Percentiles rank a stretch among this genome's conserved stretches.
Evolutionary conservation across 2,797 vertebrate species (phyloP).

Genomic region (Cyclopterus lumpus): DNA sequence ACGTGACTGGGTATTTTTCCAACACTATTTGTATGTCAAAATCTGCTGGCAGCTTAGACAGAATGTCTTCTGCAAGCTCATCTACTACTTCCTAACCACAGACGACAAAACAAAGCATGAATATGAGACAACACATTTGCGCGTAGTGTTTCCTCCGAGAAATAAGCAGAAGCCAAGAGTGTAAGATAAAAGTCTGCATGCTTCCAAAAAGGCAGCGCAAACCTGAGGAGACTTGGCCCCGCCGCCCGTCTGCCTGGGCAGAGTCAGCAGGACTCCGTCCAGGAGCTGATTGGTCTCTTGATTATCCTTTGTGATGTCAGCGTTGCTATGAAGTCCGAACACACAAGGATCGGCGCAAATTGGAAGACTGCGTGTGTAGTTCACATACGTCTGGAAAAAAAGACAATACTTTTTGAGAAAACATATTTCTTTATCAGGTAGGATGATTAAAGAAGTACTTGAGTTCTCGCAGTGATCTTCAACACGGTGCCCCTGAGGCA

Average conservation of each 20-base stretch:
- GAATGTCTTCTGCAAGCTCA: constrained; percentile 89
- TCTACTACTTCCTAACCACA: constrained; percentile 87
- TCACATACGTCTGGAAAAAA: constrained; percentile 86
- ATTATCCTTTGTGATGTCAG: constrained; percentile 95
- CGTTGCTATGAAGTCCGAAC: constrained; percentile 94
- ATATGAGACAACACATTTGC: background rate
- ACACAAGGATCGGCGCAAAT: constrained; percentile 89
- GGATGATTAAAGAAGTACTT: background rate
- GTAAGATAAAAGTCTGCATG: background rate
- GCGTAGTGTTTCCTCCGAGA: background rate
- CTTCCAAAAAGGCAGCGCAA: constrained; percentile 31
- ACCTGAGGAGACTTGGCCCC: constrained; percentile 93
- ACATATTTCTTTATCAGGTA: background rate
- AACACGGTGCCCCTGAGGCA: background rate
- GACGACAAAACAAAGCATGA: background rate
- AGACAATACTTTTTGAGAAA: background rate
- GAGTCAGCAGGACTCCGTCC: constrained; percentile 89
- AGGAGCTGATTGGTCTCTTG: constrained; percentile 95
- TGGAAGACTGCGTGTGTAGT: constrained; percentile 89
- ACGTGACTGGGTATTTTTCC: constrained; percentile 88
- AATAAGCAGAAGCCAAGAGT: background rate
- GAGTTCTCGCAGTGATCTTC: background rate
- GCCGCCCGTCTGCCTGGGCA: constrained; percentile 89
- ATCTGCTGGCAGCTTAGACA: constrained; percentile 89
- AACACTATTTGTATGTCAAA: constrained; percentile 88